Conservation (phyloP, 2,113 vertebrate genomes). For the Oenanthe oenanthe region DNA sequence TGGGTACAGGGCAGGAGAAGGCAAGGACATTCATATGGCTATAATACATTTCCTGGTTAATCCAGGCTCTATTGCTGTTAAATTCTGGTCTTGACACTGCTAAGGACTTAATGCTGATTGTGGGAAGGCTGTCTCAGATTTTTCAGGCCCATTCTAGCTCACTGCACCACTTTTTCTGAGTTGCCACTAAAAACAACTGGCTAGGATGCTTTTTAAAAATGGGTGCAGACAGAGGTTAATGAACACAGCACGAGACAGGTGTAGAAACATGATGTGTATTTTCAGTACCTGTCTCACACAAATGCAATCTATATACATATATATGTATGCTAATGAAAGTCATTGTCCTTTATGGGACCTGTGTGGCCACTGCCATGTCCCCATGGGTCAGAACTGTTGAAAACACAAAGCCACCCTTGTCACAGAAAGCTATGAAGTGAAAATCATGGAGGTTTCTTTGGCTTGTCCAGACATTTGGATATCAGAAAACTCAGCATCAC, state of each 20-base stretch:
- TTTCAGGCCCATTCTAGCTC: neutral
- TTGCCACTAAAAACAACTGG: neutral
- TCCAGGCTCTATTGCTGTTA: neutral
- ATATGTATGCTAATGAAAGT: neutral
- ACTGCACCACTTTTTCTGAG: neutral
- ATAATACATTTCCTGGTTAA: neutral
- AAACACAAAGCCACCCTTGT: neutral
- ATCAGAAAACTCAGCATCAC: neutral
- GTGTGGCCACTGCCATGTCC: neutral
- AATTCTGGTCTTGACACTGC: neutral
- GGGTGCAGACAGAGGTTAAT: neutral
- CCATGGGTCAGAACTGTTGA: neutral
- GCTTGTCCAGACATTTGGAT: neutral
- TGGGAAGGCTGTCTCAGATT: neutral
- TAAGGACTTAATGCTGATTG: neutral
- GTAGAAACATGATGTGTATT: neutral
- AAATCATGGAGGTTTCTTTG: neutral
- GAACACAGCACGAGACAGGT: neutral
- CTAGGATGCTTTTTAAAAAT: neutral
- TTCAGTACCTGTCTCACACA: neutral
- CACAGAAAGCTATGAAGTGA: neutral
- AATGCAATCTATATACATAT: neutral
- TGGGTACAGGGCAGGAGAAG: neutral
- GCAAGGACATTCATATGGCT: neutral
- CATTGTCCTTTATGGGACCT: neutral